Evolutionary conservation across 2,888 invertebrate genomes (phyloP), one percentile per base, ranked within the genome.

Genomic region (Cremastinae sp.): DNA sequence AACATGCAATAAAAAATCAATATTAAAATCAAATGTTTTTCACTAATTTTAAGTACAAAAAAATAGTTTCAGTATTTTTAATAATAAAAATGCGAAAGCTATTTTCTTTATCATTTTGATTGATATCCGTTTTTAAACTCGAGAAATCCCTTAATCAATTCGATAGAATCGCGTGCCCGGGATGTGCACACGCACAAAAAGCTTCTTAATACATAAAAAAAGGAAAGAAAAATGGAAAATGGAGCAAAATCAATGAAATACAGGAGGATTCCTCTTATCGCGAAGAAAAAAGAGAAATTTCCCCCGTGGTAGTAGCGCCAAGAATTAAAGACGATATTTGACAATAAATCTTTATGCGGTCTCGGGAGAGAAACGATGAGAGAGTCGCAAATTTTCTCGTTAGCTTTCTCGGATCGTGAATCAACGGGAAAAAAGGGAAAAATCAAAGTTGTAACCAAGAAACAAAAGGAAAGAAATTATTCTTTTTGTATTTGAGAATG

Each of bases 51-150:
- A n/a, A n/a, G n/a, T n/a, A n/a, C n/a, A n/a, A n/a, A n/a, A n/a
- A n/a, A n/a, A n/a, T n/a, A n/a, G n/a, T n/a, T n/a, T n/a, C n/a
- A n/a, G n/a, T n/a, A n/a, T n/a, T n/a, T n/a, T n/a, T n/a, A n/a
- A n/a, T n/a, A n/a, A n/a, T 35, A 37, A 47, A 2, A n/a, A 10
- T 61, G 51, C 61, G 20, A 55, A 71, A 64, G 74, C 49, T 74
- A 71, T 74, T 74, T 70, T 76, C 64, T 74, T 71, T 71, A 74
- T 76, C 76, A 58, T 53, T 55, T 75, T 76, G 59, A 70, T 73
- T 62, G 70, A 58, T 64, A 45, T 51, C 73, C 75, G 61, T 18
- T 69, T 66, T 56, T 41, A 16, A 51, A 66, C 62, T 73, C 49
- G 43, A 45, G 20, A 20, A 65, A 56, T 41, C 47, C 70, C 69